Evolutionary conservation across 2,113 vertebrate genomes (phyloP).

Genomic region (Callorhinus ursinus): DNA sequence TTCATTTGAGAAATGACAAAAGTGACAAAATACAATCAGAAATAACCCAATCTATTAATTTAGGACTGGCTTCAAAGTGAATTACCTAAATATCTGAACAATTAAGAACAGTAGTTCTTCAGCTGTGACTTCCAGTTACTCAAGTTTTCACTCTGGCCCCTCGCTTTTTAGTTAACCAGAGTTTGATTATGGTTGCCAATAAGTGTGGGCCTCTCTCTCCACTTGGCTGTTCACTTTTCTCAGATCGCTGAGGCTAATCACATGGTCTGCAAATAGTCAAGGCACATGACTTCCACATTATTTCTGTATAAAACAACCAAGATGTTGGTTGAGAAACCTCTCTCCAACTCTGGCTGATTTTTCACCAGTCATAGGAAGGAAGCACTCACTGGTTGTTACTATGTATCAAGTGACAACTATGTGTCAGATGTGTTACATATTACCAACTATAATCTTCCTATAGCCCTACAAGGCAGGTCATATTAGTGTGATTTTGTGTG

Average conservation of each 20-base stretch:
- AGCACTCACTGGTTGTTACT: background rate
- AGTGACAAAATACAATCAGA: background rate
- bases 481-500: background rate
- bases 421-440: background rate
- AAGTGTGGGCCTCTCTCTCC: background rate
- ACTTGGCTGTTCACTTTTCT: background rate
- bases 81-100: background rate
- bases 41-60: background rate
- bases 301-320: background rate
- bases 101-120: background rate
- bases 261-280: background rate
- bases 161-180: background rate
- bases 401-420: background rate
- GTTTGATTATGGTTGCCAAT: background rate
- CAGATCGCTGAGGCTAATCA: background rate
- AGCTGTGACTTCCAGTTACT: background rate
- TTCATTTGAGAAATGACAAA: constrained; percentile 44
- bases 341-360: background rate
- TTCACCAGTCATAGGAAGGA: background rate
- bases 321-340: background rate
- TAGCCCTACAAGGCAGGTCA: background rate
- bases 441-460: background rate
- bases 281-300: background rate
- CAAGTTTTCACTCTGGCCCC: background rate
- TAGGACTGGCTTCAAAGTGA: background rate